phyloP scores from a whole-genome alignment of 2,113 vertebrate species.

The Marcusenius ussheri region DNA sequence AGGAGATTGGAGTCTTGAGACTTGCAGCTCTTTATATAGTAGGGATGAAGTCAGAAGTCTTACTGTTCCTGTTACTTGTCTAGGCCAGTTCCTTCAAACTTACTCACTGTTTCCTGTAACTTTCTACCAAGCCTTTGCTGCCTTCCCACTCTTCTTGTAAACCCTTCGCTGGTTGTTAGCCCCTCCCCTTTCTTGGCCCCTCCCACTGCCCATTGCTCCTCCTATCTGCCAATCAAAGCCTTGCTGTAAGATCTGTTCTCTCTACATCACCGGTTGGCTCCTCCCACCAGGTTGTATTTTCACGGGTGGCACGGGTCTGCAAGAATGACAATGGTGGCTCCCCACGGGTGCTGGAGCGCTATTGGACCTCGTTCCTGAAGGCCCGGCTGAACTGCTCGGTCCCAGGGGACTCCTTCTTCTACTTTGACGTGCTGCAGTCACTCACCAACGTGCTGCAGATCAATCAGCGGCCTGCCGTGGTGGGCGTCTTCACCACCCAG shows the following conservation, averaged over 20 bases:
- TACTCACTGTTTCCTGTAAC: not conserved
- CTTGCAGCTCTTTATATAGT: slow-evolving; percentile 2
- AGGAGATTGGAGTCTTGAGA: not conserved
- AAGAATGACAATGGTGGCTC: slow-evolving; percentile 86
- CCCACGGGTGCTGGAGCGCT: slow-evolving; percentile 76
- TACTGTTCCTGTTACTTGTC: not conserved
- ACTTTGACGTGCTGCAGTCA: slow-evolving; percentile 84
- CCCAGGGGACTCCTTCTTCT: slow-evolving; percentile 80
- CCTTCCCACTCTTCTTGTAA: not conserved
- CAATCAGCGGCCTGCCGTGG: slow-evolving; percentile 63
- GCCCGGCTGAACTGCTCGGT: slow-evolving; percentile 82
- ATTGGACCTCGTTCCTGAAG: slow-evolving; percentile 92
- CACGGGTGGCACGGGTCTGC: slow-evolving; percentile 80
- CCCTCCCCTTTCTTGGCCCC: not conserved
- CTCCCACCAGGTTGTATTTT: slow-evolving; percentile 71
- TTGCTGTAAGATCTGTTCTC: not conserved
- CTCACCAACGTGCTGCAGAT: slow-evolving; percentile 64
- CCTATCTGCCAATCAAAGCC: not conserved
- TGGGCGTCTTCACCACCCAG: slow-evolving; percentile 84
- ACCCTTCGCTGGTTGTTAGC: not conserved
- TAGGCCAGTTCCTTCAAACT: not conserved
- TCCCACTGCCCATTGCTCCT: not conserved
- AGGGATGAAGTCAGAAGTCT: not conserved
- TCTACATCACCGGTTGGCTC: not conserved
- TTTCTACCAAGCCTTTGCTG: not conserved